Conservation (phyloP, 2,113 vertebrate genomes). For the Pagrus major region DNA sequence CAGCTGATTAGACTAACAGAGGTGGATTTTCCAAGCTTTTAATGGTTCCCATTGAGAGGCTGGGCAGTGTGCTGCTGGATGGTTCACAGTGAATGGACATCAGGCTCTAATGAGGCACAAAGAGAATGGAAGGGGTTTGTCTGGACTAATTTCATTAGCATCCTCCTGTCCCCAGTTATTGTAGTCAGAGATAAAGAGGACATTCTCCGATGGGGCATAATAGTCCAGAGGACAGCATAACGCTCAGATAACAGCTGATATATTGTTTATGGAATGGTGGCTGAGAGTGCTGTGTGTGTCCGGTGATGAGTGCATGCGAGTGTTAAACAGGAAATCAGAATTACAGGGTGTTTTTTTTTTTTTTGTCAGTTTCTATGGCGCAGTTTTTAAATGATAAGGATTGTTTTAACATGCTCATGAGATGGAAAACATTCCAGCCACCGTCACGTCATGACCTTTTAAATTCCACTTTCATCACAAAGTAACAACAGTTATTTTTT, state of each 20-base stretch:
- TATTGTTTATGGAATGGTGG: slow-evolving; percentile 39
- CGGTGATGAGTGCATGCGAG: neutral
- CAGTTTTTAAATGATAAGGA: neutral
- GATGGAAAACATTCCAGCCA: neutral
- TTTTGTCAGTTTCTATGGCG: neutral
- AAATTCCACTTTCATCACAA: neutral
- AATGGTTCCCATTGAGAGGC: slow-evolving; percentile 48
- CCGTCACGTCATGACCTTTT: neutral
- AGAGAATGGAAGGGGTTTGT: slow-evolving; percentile 65
- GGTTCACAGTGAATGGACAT: slow-evolving; percentile 52
- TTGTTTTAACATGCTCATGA: neutral
- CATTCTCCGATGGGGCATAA: slow-evolving; percentile 46
- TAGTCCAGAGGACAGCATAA: slow-evolving; percentile 34
- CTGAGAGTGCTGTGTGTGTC: neutral
- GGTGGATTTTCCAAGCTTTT: slow-evolving; percentile 42
- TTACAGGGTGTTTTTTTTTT: neutral
- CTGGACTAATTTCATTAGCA: slow-evolving; percentile 72
- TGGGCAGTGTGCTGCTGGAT: slow-evolving; percentile 31
- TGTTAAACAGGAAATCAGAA: slow-evolving; percentile 9
- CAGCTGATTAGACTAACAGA: slow-evolving; percentile 49
- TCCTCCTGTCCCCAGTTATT: slow-evolving; percentile 59
- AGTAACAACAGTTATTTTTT: no score
- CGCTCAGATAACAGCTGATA: slow-evolving; percentile 39
- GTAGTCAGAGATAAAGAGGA: slow-evolving; percentile 61
- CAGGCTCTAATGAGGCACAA: slow-evolving; percentile 69